phyloP scores from a whole-genome alignment of 1,140 invertebrate genomes.

The Drosophila navojoa region DNA sequence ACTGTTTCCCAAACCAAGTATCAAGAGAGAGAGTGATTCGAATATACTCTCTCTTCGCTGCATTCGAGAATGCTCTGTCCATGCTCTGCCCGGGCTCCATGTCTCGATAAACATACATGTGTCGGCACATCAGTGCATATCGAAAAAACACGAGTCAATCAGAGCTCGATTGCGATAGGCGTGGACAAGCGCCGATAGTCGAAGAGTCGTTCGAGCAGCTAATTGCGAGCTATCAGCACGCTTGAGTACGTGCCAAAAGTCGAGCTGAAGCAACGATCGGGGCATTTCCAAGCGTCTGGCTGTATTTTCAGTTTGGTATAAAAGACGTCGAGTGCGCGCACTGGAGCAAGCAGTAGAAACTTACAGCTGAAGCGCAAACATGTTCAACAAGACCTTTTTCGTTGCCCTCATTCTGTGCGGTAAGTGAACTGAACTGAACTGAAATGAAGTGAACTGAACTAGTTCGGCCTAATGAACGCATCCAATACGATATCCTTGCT shows the following conservation, averaged over 20 bases:
- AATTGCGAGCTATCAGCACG: not conserved
- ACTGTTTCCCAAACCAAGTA: too few species aligned
- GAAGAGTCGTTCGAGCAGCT: not conserved
- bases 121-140: not conserved
- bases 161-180: not conserved
- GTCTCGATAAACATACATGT: not conserved
- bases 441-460: not conserved
- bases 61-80: too few species aligned
- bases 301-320: constrained; percentile 27
- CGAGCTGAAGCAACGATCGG: constrained; percentile 7
- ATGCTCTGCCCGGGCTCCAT: not conserved
- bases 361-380: constrained; percentile 26
- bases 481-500: not conserved
- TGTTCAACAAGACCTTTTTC: constrained; percentile 62
- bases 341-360: constrained; percentile 44
- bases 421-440: constrained; percentile 23
- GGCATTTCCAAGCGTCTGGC: not conserved
- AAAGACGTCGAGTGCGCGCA: not conserved
- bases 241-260: not conserved
- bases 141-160: not conserved
- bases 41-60: too few species aligned
- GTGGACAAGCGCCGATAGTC: not conserved
- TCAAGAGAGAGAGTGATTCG: too few species aligned
- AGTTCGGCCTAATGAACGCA: not conserved
- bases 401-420: constrained; percentile 58